Percentiles rank a stretch among this genome's conserved stretches.
These are phyloP conservation scores for Hydrophis major DNA, from an alignment of 2,797 vertebrate species.

Conservation along the genomic window DNA sequence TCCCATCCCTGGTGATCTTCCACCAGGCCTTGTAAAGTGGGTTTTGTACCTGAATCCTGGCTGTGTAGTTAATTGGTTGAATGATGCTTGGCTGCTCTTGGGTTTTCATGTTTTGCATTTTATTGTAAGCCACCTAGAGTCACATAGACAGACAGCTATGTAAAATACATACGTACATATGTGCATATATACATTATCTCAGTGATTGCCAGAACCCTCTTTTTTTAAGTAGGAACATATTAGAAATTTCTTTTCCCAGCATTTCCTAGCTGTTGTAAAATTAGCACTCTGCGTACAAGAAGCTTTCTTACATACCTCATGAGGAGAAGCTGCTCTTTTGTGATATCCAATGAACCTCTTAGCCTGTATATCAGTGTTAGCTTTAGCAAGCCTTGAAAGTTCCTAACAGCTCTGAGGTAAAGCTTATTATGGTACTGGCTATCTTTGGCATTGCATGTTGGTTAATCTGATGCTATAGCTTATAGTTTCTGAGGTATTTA, in stretches of 20 bases:
- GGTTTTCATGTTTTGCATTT: neutral
- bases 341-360: conserved; percentile 2
- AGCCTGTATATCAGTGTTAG: conserved; percentile 18
- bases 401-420: conserved; percentile 53
- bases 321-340: conserved; percentile 12
- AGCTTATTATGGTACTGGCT: conserved; percentile 75
- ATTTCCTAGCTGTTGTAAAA: neutral
- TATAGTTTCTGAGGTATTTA: conserved; percentile 51
- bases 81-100: neutral
- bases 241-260: neutral
- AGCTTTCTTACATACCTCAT: neutral
- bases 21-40: neutral
- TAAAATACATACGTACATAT: neutral
- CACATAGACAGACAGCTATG: neutral
- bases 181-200: neutral
- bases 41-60: neutral
- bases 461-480: conserved; percentile 74
- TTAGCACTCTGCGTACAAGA: neutral
- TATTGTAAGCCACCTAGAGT: neutral
- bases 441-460: conserved; percentile 74
- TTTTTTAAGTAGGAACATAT: neutral
- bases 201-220: neutral
- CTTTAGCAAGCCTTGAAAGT: conserved; percentile 3
- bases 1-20: neutral
- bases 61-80: neutral